Base-by-base conservation (phyloP, 2,888 invertebrate genomes). In the Yponomeuta sedellus region DNA sequence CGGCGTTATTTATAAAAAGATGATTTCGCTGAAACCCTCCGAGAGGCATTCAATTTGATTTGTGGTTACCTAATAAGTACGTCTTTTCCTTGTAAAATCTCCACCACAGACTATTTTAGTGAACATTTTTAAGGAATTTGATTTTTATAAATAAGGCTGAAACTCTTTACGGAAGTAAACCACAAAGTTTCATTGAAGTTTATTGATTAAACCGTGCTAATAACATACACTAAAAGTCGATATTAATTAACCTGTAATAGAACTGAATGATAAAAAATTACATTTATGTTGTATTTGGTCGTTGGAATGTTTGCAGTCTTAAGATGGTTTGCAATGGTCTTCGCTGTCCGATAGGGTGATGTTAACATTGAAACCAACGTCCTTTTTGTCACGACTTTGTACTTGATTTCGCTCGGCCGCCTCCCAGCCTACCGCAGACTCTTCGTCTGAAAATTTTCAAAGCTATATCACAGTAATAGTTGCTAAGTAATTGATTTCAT, bases 351-450 rank as follows among this genome's bases (percentile, higher is more conserved):
- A 12, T 8, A 78, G 65, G 16, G 79, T 82, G 6, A 87, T 82
- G 58, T 86, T 83, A 52, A 89, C 82, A 68, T 87, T 88, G 1
- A 87, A 72, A 10, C 88, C 85, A 58, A 87, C 76, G 63, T 86
- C 82, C 70, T 80, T 87, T 69, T 77, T 86, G 52, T 70, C 71
- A 12, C 71, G 58, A 22, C 70, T 70, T 59, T 66, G 59, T 28
- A 69, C 63, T 12, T 67, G 34, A 20, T 61, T 56, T 39, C 65
- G 63, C 20, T 68, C 67, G 10, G 40, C 59, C 0, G 59, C 11
- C 3, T 59, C 59, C 8, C 10, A 11, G 11, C 20, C 20, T 6
- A 22, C 25, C 22, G 8, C 22, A 25, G 25, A 22, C 20, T 12
- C 59, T 59, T 22, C 22, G 3, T 0, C 59, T 59, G 59, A 25